These are phyloP conservation scores for Bolinopsis microptera DNA, from an alignment of 37 sponge, comb jelly and placozoan genomes.

Conservation along the genomic window DNA sequence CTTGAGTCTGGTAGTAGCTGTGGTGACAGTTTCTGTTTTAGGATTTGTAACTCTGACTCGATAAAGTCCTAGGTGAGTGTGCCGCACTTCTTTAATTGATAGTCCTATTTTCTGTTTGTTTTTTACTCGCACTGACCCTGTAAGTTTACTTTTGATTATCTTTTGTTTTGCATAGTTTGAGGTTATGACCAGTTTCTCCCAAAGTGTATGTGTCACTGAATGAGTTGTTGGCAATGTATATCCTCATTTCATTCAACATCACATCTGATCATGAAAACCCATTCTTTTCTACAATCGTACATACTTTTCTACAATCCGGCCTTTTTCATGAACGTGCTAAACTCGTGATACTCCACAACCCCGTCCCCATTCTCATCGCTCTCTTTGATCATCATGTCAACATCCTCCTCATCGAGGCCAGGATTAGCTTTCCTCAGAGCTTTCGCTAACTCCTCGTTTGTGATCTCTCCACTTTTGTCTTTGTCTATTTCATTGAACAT, in stretches of 20 bases:
- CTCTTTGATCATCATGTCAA: conserved; percentile 23
- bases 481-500: conserved; percentile 30
- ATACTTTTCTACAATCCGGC: conserved; percentile 20
- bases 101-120: neutral
- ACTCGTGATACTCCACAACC: conserved; percentile 6
- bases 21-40: neutral
- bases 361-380: conserved; percentile 31
- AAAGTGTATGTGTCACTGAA: neutral
- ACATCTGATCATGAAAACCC: no score
- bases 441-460: conserved; percentile 3
- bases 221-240: no score
- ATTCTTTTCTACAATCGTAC: no score
- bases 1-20: neutral
- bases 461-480: conserved; percentile 6
- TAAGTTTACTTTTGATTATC: neutral
- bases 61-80: neutral
- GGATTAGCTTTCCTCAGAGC: conserved; percentile 12
- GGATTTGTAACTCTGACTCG: neutral
- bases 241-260: no score
- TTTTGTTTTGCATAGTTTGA: neutral
- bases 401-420: neutral
- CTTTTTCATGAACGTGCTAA: conserved; percentile 23
- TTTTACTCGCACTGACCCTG: neutral
- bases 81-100: neutral
- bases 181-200: neutral